Conservation (phyloP, 2,797 vertebrate genomes). For the Chrysocyon brachyurus region DNA sequence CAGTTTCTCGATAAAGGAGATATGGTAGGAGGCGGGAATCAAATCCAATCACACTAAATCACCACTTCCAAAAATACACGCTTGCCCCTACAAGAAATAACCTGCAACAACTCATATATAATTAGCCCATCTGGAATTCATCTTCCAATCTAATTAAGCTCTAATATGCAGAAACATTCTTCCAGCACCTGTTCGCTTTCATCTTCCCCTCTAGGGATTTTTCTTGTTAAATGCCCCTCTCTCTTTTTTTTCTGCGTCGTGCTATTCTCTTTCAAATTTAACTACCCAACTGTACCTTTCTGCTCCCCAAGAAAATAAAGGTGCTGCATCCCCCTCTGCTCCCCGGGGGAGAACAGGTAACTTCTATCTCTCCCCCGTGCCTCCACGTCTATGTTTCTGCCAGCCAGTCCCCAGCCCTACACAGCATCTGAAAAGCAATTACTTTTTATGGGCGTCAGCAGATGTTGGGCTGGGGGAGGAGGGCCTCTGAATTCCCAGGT, state of each 20-base stretch:
- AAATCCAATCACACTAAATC: constrained; percentile 79
- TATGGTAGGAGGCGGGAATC: constrained; percentile 63
- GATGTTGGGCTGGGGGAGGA: constrained; percentile 59
- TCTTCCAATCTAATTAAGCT: constrained; percentile 88
- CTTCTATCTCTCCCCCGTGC: not conserved
- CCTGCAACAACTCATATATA: constrained; percentile 85
- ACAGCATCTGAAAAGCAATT: constrained; percentile 61
- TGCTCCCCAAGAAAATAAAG: not conserved
- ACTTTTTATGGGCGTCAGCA: constrained; percentile 64
- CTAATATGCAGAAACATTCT: constrained; percentile 87
- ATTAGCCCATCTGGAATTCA: constrained; percentile 88
- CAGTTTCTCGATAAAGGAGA: constrained; percentile 72
- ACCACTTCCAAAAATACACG: constrained; percentile 80
- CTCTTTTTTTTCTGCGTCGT: constrained; percentile 63
- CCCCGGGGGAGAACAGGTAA: not conserved
- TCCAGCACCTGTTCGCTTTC: constrained; percentile 87
- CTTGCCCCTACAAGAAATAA: constrained; percentile 86
- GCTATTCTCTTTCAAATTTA: constrained; percentile 14
- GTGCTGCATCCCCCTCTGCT: not conserved
- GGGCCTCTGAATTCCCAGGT: constrained; percentile 28
- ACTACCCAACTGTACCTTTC: constrained; percentile 18
- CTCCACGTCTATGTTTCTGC: not conserved
- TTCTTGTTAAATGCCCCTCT: constrained; percentile 82
- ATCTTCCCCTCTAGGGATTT: constrained; percentile 84
- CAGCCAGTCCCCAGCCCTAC: not conserved